These are phyloP conservation scores for Gonatopus flavifemur DNA, from an alignment of 1,140 invertebrate genomes.

Conservation along the genomic window DNA sequence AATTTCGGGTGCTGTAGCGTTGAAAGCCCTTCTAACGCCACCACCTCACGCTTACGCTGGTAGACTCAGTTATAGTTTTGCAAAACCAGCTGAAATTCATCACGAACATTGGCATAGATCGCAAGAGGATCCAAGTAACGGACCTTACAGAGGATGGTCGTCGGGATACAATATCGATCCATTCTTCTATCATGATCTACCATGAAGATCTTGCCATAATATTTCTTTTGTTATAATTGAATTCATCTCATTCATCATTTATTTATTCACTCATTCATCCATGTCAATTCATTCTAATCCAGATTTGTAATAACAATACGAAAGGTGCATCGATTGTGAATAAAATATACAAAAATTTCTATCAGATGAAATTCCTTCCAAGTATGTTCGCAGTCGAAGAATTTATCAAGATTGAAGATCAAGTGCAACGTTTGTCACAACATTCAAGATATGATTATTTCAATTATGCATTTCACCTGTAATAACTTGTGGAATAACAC, in stretches of 20 bases:
- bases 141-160: conserved; percentile 48
- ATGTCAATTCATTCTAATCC: too few species aligned
- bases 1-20: conserved; percentile 60
- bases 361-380: too few species aligned
- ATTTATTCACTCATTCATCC: too few species aligned
- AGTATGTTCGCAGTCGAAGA: too few species aligned
- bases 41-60: conserved; percentile 42
- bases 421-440: too few species aligned
- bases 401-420: too few species aligned
- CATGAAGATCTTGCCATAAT: conserved; percentile 30
- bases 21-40: conserved; percentile 56
- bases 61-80: conserved; percentile 56
- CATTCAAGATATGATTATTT: too few species aligned
- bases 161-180: conserved; percentile 46
- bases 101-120: conserved; percentile 60
- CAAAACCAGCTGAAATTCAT: conserved; percentile 52
- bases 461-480: too few species aligned
- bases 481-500: too few species aligned
- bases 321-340: too few species aligned
- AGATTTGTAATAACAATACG: too few species aligned
- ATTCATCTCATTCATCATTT: conserved; percentile 8
- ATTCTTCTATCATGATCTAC: conserved; percentile 48
- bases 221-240: conserved; percentile 2
- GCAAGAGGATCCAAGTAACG: conserved; percentile 47
- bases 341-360: too few species aligned